Evolutionary conservation across 2,113 vertebrate genomes (phyloP).

Genomic region (Rhea americana): DNA sequence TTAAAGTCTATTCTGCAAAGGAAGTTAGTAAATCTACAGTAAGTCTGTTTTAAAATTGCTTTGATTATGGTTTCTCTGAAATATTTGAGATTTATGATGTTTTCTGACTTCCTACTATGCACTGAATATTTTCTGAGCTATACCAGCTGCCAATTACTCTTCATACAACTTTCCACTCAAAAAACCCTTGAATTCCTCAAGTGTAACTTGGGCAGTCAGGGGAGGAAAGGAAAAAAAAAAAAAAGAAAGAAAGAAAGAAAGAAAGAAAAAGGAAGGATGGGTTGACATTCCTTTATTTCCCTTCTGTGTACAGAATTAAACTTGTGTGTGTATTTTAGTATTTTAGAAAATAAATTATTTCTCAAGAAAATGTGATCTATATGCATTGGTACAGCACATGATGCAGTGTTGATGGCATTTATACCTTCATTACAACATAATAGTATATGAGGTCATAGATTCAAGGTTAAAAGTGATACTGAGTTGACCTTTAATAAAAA

Average conservation of each 20-base stretch:
- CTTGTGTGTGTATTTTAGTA: not conserved
- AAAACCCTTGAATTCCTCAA: not conserved
- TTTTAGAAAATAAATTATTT: not conserved
- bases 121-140: not conserved
- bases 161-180: not conserved
- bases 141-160: not conserved
- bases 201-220: not conserved
- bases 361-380: not conserved
- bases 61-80: not conserved
- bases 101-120: not conserved
- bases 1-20: not conserved
- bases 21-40: not conserved
- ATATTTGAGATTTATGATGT: not conserved
- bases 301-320: not conserved
- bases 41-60: not conserved
- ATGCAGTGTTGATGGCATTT: not conserved
- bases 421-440: conserved; percentile 40
- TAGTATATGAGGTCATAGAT: conserved; percentile 24
- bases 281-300: not conserved
- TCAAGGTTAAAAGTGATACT: conserved; percentile 48
- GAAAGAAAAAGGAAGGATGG: too few species aligned
- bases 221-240: not conserved
- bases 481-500: conserved; percentile 61
- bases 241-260: not conserved
- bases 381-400: not conserved